Evolutionary conservation across 1,140 invertebrate genomes (phyloP), one percentile per base, ranked within the genome.

Genomic region (Amyelois transitella): DNA sequence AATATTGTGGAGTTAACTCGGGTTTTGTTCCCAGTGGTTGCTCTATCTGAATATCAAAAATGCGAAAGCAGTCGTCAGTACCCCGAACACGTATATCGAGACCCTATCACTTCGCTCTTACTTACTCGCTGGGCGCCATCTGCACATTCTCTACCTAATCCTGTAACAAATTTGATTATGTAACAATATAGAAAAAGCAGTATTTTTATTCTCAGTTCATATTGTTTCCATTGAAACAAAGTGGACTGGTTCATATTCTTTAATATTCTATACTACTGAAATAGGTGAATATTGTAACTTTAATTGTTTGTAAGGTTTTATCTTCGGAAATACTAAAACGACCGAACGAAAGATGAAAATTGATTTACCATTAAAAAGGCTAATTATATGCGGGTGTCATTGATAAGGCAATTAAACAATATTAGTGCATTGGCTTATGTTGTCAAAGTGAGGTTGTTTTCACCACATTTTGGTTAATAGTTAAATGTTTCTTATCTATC

Each of bases 21-120:
- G 81, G 77, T 82, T 85, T 87, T 82, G 78, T 84, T 83, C 81
- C 75, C 77, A 74, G 70, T 75, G 71, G 76, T 63, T 69, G 74
- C 80, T 75, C 67, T 69, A 86, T 87, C 84, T 87, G 84, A 87
- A 87, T 87, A 87, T 87, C 84, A 87, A 87, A 86, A 87, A 79
- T 87, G 78, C 77, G 81, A 80, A 86, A 86, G 71, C 64, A 69
- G 75, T 77, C 77, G 76, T 87, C 81, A 83, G 81, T 81, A 87
- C 64, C 69, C 84, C 66, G 62, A 69, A 80, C 84, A 87, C 84
- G 84, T 87, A 81, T 77, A 80, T 80, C 76, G 81, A 71, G 84
- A 83, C 81, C 81, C 82, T 86, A 87, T 87, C 84, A 86, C 81
- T 81, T 81, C 76, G 77, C 76, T 85, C 80, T 83, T 85, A 86